Evolutionary conservation across 2,888 invertebrate genomes (phyloP), one percentile per base, ranked within the genome.

Genomic region (Euplexia lucipara): DNA sequence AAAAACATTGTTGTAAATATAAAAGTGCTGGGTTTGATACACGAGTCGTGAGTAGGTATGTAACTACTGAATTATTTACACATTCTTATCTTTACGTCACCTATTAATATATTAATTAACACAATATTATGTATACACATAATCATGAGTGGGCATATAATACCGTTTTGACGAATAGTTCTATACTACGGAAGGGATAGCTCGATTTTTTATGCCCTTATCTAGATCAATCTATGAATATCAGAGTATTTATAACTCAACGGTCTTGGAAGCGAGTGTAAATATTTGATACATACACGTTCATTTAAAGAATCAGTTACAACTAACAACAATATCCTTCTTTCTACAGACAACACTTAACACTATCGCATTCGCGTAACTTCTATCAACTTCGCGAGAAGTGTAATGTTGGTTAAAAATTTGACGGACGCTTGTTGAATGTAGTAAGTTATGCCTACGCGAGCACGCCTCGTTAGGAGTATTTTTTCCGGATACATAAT

Each of bases 1-100:
- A 18, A 35, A n/a, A 32, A 22, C 6, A 32, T 42, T 44, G 9
- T 16, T 53, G 16, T 44, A 54, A 44, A 67, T 30, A 54, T n/a
- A n/a, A 5, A 1, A 44, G 20, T 44, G 20, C 44, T 37, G 53
- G 20, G 14, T 22, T n/a, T 7, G 20, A 37, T 44, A 44, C 9
- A 32, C 3, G 3, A 8, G 12, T 39, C 16, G 3, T 30, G 6
- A 10, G 16, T 35, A 26, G 44, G 16, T 53, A 16, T 16, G 16
- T 53, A 16, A 9, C 8, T 16, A 66, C 6, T 42, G 35, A 14
- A 44, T 30, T 14, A 44, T 60, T 44, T 60, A 44, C 20, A n/a
- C 51, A 18, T 10, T 20, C 30, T 16, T 53, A 53, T 44, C 35
- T 67, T 32, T 37, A 67, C 44, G n/a, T 64, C 44, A 54, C 7